Evolutionary conservation across 2,888 invertebrate genomes (phyloP), one percentile per base, ranked within the genome.

Genomic region (Brassicogethes aeneus): DNA sequence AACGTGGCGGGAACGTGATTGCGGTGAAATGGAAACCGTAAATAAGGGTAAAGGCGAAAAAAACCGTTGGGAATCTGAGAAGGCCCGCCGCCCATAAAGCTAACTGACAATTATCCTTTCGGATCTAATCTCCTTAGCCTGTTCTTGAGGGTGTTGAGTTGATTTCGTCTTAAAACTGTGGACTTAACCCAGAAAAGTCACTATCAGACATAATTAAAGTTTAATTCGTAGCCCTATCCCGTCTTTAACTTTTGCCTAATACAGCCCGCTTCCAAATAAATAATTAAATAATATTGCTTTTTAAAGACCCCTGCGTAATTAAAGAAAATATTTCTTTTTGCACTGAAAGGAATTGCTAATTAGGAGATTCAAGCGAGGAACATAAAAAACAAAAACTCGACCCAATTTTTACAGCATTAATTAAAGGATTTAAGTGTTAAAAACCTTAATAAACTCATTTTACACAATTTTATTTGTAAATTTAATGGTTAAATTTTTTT

Each of bases 81-180:
- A 51, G 48, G 49, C 48, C 51, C 51, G 46, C 45, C 45, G 47
- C 53, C n/a, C 48, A 51, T 55, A 52, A 54, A 56, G 52, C 56
- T 51, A 54, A 56, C 53, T 51, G 55, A 57, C 56, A 56, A 56
- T 58, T 57, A 57, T 57, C 56, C 50, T 44, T 39, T 43, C 50
- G 40, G 38, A 45, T 44, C 45, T 44, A 43, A 48, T 50, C 42
- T 46, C 43, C 46, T 46, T 42, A 45, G 23, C 23, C 10, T 23
- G 23, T 23, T 7, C 23, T 23, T 23, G 10, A 37, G 40, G 42
- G 38, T 30, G 42, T 30, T 34, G 37, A 41, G 36, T 37, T 41
- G 41, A 37, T 41, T 41, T 37, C 33, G 16, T 16, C 41, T 37
- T 41, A 23, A 23, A 23, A 23, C 23, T 23, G 23, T 23, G 10